Conservation (phyloP, 2,113 vertebrate species). For the Melanocharis versteri region DNA sequence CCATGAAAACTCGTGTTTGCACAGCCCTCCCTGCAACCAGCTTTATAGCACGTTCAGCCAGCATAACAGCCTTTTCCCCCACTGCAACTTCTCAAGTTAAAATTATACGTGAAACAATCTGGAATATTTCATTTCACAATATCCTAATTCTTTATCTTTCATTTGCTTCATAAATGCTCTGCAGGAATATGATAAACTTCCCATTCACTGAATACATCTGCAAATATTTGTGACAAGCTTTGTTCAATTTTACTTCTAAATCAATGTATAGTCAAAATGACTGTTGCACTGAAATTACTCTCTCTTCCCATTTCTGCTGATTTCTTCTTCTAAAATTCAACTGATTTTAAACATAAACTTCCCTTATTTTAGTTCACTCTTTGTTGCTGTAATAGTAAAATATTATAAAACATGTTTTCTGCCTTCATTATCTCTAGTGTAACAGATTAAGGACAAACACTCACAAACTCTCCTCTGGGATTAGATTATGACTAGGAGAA, state of each 20-base stretch:
- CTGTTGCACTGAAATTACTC: background rate
- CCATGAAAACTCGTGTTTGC: fast-evolving
- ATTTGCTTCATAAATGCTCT: background rate
- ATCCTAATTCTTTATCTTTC: background rate
- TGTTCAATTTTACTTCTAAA: background rate
- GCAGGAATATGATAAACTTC: background rate
- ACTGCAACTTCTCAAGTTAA: background rate
- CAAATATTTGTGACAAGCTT: background rate
- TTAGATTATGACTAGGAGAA: background rate
- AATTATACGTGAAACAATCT: background rate
- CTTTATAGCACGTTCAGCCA: fast-evolving
- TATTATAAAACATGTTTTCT: background rate
- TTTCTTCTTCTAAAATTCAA: background rate
- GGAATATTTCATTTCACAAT: background rate
- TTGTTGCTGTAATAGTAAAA: background rate
- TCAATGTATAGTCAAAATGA: background rate
- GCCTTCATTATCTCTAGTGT: background rate
- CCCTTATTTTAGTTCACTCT: background rate
- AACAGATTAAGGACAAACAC: background rate
- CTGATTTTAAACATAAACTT: background rate
- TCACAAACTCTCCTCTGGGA: background rate
- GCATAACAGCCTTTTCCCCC: background rate
- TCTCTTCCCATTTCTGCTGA: background rate
- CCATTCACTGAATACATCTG: background rate
- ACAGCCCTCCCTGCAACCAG: background rate